Base-by-base conservation (phyloP, 2,797 vertebrate species). In the Eremophila alpestris region DNA sequence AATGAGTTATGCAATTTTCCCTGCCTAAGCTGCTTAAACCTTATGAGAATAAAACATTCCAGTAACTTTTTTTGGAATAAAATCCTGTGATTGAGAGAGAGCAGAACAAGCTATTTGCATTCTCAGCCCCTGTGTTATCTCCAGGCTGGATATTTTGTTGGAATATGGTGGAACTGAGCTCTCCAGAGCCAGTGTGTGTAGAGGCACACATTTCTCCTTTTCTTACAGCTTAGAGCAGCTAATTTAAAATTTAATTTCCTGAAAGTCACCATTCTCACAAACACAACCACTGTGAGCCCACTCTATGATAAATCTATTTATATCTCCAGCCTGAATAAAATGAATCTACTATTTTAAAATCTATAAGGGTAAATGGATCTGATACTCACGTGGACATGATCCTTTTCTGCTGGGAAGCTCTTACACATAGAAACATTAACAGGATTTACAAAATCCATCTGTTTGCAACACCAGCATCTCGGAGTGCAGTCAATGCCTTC, bases 221-320 rank as follows among this genome's bases (percentile, higher is more conserved):
- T 89, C 49, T 80, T 63, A 40, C 36, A 71, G 73, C 43, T 77
- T 54, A 82, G 34, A 93, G 49, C 43, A 93, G 64, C n/a, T 91
- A 59, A 94, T 83, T 92, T 76, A 87, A 94, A 96, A 82, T 84
- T 92, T 89, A 94, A 96, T 96, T 96, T 97, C 92, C 94, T 91
- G 93, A 69, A 90, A 94, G 59, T 48, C 1, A 0, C 80, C 23
- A 1, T 71, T 93, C 52, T 84, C 90, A 80, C 84, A 86, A 93
- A 92, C 51, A 75, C 71, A 86, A 30, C 9, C 52, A 64, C 27
- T 41, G 41, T 16, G 20, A 78, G 30, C 43, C 49, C 68, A 5
- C 63, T 87, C 52, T 36, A 48, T 0, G 2, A 63, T 36, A 58
- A 89, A 83, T 82, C 69, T 43, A 36, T 97, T 96, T 96, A 40